Conservation (phyloP, 2,113 vertebrate genomes). For the Scortum barcoo region DNA sequence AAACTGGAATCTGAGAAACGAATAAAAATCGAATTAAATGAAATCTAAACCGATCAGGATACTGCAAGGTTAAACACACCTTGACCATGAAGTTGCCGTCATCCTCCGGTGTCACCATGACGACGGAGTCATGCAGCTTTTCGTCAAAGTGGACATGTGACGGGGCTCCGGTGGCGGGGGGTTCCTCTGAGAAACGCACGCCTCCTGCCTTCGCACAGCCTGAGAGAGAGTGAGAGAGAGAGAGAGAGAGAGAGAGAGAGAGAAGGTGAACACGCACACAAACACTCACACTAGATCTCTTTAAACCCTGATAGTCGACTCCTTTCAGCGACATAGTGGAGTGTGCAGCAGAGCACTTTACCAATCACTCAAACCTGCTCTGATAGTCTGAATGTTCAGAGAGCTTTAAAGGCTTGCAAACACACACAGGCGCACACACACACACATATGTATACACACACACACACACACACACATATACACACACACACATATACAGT, state of each 20-base stretch:
- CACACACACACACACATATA: neutral
- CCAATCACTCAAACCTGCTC: neutral
- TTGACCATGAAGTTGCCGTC: constrained; percentile 87
- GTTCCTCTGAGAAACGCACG: constrained; percentile 82
- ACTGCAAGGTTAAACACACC: constrained; percentile 64
- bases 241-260: neutral
- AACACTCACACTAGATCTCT: neutral
- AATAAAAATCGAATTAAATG: no score
- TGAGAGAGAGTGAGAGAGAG: constrained; percentile 55
- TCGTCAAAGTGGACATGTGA: constrained; percentile 87
- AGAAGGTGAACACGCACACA: neutral
- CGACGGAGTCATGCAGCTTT: constrained; percentile 86
- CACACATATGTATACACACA: neutral
- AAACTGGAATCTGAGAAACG: neutral
- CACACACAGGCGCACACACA: neutral
- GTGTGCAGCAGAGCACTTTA: neutral
- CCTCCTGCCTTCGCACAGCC: constrained; percentile 80
- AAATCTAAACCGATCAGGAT: neutral
- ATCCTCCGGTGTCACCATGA: constrained; percentile 84
- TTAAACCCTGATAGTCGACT: neutral
- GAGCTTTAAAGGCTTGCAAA: neutral
- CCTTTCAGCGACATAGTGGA: neutral
- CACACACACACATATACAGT: neutral
- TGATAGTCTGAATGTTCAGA: neutral
- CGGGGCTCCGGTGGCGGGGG: constrained; percentile 52